A percentile compares a stretch with the other conserved stretches of the same genome.
phyloP scores from a whole-genome alignment of 2,888 invertebrate species.

The Patella ulyssiponensis region DNA sequence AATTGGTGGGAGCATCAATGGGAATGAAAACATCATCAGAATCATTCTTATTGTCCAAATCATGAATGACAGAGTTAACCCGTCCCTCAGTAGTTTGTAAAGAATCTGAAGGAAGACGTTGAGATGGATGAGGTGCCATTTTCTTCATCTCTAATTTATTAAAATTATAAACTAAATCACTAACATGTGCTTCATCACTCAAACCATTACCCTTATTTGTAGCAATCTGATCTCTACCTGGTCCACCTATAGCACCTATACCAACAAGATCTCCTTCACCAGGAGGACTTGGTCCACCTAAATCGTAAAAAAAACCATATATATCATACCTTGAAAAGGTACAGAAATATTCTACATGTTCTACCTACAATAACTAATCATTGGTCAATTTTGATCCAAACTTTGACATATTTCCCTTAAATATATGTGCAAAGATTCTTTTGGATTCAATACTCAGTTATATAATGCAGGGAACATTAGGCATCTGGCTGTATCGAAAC shows the following conservation, averaged over 20 bases:
- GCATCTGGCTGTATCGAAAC: too few relatives aligned
- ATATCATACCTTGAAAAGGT: too few relatives aligned
- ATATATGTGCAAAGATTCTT: too few relatives aligned
- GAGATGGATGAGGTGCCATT: not conserved
- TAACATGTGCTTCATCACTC: slow-evolving; percentile 9
- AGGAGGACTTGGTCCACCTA: slow-evolving; percentile 49
- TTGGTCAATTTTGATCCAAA: slow-evolving; percentile 17
- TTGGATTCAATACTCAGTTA: too few relatives aligned
- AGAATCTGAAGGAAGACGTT: slow-evolving; percentile 29
- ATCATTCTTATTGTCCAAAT: too few relatives aligned
- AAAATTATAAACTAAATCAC: slow-evolving; percentile 12
- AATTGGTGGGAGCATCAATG: too few relatives aligned
- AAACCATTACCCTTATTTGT: slow-evolving; percentile 16
- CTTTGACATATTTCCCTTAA: slow-evolving; percentile 4
- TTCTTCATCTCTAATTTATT: slow-evolving; percentile 13
- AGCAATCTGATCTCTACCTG: slow-evolving; percentile 2
- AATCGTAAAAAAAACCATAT: not conserved
- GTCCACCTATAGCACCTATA: slow-evolving; percentile 37
- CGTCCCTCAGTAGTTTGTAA: slow-evolving; percentile 30
- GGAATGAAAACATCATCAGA: too few relatives aligned
- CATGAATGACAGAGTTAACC: slow-evolving; percentile 16
- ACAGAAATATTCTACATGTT: too few relatives aligned
- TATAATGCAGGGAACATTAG: too few relatives aligned
- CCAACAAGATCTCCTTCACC: slow-evolving; percentile 39
- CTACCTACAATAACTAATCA: slow-evolving; percentile 1